These are phyloP conservation scores for Agrotis clavis DNA, from an alignment of 2,888 invertebrate species.

Conservation along the genomic window DNA sequence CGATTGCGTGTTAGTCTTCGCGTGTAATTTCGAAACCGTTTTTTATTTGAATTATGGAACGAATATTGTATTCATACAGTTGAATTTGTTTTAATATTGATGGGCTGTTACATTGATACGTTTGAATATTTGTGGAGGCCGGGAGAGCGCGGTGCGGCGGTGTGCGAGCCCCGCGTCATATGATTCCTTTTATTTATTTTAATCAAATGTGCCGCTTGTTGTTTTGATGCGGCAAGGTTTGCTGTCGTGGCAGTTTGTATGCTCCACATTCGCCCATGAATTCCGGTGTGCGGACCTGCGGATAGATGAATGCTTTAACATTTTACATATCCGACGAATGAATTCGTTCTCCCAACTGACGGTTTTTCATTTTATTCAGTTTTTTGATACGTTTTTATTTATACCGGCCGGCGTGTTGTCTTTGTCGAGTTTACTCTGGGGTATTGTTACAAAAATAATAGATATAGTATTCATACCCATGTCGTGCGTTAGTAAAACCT, in stretches of 20 bases:
- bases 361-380: conserved; percentile 84
- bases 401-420: conserved; percentile 72
- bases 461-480: conserved; percentile 62
- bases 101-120: conserved; percentile 67
- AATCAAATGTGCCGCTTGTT: conserved; percentile 87
- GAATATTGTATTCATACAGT: conserved; percentile 66
- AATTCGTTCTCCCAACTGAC: conserved; percentile 83
- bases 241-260: conserved; percentile 84
- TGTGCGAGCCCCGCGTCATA: conserved; percentile 68
- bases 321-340: conserved; percentile 90
- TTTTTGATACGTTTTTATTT: conserved; percentile 86
- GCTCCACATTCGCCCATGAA: conserved; percentile 85
- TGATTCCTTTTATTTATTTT: conserved; percentile 88
- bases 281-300: conserved; percentile 84
- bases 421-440: conserved; percentile 71
- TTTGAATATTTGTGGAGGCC: conserved; percentile 62
- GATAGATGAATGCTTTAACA: conserved; percentile 90
- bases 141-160: conserved; percentile 45
- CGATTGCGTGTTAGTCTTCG: conserved; percentile 64
- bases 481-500: conserved; percentile 53
- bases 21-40: conserved; percentile 56
- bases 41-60: conserved; percentile 61
- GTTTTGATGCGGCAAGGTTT: conserved; percentile 85
- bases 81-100: conserved; percentile 73
- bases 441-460: conserved; percentile 73